Evolutionary conservation across 2,888 invertebrate species (phyloP), one percentile per base, ranked within the genome.

Genomic region (Rosalia funebris): DNA sequence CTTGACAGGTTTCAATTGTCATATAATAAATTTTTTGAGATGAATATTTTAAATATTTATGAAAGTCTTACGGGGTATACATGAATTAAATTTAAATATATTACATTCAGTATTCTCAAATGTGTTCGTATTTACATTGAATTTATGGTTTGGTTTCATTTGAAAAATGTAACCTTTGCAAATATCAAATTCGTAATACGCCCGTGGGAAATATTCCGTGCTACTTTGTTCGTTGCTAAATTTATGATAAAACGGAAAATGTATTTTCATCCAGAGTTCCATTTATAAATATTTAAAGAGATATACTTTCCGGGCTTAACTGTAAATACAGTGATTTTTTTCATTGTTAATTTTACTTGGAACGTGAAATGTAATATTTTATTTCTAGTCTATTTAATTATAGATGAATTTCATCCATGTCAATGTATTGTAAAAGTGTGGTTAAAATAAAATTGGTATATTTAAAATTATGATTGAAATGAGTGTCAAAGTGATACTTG

Each of bases 81-180:
- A 34, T 34, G 34, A 11, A 34, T 34, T 34, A 34, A 34, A 34
- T 34, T 34, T 34, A 34, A 11, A 34, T 34, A 11, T n/a, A n/a
- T 34, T 34, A 34, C 34, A 34, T 34, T 34, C 10, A 2, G 34
- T 34, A 34, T 34, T 34, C 34, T 34, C 34, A 34, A 34, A 34
- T 34, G 34, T 34, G 34, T 11, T 34, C 11, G 5, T 34, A 34
- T 34, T 34, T 34, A 34, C 34, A n/a, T 34, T n/a, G 34, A 34
- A 34, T 34, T 34, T 34, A 34, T 34, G 34, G 34, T 34, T 34
- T 34, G 34, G 34, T n/a, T 34, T 34, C 34, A 34, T n/a, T n/a
- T 34, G 34, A n/a, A 34, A 34, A 34, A 34, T 34, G 11, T 34
- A 34, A 34, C 34, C 34, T 34, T 34, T 34, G 7, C 10, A 34